Base-by-base conservation (phyloP, 2,797 vertebrate genomes). In the Adrianichthys oophorus region DNA sequence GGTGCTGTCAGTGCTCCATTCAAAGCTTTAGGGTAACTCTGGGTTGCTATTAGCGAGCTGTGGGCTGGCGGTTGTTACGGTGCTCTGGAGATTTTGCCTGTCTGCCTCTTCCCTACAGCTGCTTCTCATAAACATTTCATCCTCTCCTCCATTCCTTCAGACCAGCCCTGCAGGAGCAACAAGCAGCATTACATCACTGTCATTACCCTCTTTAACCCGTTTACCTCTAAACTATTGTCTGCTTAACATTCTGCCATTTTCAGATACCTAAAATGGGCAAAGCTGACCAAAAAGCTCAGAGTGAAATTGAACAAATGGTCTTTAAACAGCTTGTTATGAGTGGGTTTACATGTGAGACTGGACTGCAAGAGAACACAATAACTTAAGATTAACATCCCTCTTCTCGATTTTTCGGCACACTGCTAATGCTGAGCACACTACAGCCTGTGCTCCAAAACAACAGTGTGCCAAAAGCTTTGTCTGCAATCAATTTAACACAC, bases 121-220 rank as follows among this genome's bases (percentile, higher is more conserved):
- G 92, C 76, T 90, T 92, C 87, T 84, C 86, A 92, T 92, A 87
- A 92, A 90, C 79, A 77, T 58, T 77, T 80, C 80, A 72, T 76
- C 82, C 79, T 67, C 80, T 76, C 70, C 74, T 72, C 68, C 53
- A 48, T 70, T 63, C 58, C 69, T 37, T 65, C 74, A 50, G 64
- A 79, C 78, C 59, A 72, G 68, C 78, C 79, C 79, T 60, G 73
- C 76, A 86, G 73, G 65, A 85, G 84, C 78, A 78, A 70, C 83
- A 65, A 76, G 85, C 70, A 37, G 61, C 62, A 88, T 92, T 89
- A 93, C 91, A 88, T 92, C 91, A 92, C 65, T 75, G 23, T 44
- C 55, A 62, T 62, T 68, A 60, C 32, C 48, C 24, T 54, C 65
- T 78, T 79, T 37, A 37, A 37, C 32, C 32, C 32, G 70, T 82